phyloP scores from a whole-genome alignment of 2,113 vertebrate genomes.

The Danionella cerebrum region DNA sequence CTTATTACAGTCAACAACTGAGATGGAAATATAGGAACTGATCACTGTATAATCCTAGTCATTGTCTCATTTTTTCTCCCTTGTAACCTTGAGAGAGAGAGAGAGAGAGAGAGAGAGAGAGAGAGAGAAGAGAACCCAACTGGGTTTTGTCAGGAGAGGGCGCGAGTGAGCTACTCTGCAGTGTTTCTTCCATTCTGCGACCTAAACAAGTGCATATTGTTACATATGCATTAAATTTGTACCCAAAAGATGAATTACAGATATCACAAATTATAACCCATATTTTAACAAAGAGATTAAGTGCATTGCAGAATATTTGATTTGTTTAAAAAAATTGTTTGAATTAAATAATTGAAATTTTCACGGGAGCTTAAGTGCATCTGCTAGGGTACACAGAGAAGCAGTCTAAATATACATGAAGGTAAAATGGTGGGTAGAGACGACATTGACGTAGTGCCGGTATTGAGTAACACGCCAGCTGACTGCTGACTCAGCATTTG shows the following conservation, averaged over 20 bases:
- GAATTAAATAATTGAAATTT: not conserved
- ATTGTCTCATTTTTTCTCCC: not conserved
- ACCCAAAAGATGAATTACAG: not conserved
- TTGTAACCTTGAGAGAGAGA: conserved; percentile 10
- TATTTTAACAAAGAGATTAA: no score
- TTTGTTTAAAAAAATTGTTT: not conserved
- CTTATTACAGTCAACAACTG: no score
- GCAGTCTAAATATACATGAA: conserved; percentile 27
- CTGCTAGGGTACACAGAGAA: not conserved
- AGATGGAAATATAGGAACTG: not conserved
- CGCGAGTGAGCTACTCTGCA: not conserved
- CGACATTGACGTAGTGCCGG: conserved; percentile 15
- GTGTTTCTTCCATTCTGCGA: not conserved
- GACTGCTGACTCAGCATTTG: conserved; percentile 24
- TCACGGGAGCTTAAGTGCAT: not conserved
- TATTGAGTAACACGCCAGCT: conserved; percentile 11
- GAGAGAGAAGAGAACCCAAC: not conserved
- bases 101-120: conserved; percentile 6
- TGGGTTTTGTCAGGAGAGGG: not conserved
- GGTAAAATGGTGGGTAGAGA: conserved; percentile 16
- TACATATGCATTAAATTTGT: not conserved
- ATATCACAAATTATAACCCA: not conserved
- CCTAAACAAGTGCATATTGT: not conserved
- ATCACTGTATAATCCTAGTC: not conserved
- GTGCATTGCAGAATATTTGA: no score